Evolutionary conservation across 2,888 invertebrate genomes (phyloP).

Genomic region (Scotopteryx bipunctaria): DNA sequence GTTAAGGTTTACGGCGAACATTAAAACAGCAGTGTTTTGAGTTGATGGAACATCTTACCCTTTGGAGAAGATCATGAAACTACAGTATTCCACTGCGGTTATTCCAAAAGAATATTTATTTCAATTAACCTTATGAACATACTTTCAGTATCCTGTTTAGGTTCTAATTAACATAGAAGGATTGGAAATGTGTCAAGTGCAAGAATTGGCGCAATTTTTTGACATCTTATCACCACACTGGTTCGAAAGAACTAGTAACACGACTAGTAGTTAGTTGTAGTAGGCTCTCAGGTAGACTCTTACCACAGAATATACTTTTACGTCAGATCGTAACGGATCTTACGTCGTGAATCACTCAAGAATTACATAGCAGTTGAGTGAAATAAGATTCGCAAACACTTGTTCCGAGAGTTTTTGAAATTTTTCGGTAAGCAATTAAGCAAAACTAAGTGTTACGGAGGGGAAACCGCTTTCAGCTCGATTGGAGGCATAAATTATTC

Average conservation of each 20-base stretch:
- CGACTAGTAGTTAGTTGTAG: no score
- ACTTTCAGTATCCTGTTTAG: no score
- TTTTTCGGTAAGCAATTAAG: constrained; percentile 21
- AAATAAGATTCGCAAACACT: background rate
- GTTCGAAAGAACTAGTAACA: no score
- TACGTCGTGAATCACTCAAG: no score
- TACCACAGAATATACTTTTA: no score
- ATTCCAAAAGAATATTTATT: background rate
- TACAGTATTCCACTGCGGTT: background rate
- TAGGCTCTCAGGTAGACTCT: no score
- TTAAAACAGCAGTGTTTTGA: constrained; percentile 32
- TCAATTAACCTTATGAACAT: background rate
- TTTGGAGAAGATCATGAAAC: background rate
- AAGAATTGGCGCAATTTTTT: no score
- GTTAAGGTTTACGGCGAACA: constrained; percentile 35
- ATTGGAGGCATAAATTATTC: constrained; percentile 62
- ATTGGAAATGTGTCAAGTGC: no score
- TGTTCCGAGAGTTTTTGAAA: constrained; percentile 2
- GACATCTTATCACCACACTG: no score
- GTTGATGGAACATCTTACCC: constrained; percentile 17
- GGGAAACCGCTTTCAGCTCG: constrained; percentile 50
- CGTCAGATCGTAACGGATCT: no score
- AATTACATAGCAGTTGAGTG: background rate
- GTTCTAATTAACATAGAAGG: no score
- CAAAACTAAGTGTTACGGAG: constrained; percentile 23